Percentiles rank a stretch among this genome's conserved stretches.
These are phyloP conservation scores for Vannuccia rotundouncinata DNA, from an alignment of 2,888 invertebrate species.

Conservation along the genomic window DNA sequence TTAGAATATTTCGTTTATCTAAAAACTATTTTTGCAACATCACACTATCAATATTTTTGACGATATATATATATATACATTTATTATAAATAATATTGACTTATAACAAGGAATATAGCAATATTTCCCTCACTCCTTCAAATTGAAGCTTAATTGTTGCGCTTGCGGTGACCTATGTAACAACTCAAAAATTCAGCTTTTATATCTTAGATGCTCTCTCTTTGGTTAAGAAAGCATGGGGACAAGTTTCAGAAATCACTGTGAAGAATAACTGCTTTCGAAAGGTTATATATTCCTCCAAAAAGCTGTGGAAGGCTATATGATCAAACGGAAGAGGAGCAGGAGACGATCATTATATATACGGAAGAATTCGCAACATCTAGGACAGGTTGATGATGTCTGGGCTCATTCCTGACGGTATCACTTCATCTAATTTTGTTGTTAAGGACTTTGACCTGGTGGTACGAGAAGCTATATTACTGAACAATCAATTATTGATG, in stretches of 20 bases:
- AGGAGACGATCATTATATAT: slow-evolving; percentile 3
- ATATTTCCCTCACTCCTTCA: too few species aligned
- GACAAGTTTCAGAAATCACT: neutral
- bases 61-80: too few species aligned
- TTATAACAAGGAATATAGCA: too few species aligned
- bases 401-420: slow-evolving; percentile 22
- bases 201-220: slow-evolving; percentile 9
- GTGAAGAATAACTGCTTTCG: neutral
- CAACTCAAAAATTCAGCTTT: slow-evolving; percentile 1
- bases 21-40: too few species aligned
- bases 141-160: too few species aligned
- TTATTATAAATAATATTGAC: too few species aligned
- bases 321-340: neutral
- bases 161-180: slow-evolving; percentile 10
- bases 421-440: too few species aligned
- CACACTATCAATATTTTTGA: too few species aligned
- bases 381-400: slow-evolving; percentile 10
- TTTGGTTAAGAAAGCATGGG: slow-evolving; percentile 18
- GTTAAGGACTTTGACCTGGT: too few species aligned
- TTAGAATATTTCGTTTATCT: too few species aligned
- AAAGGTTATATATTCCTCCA: neutral
- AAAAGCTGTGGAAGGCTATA: slow-evolving; percentile 2
- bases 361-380: slow-evolving; percentile 3
- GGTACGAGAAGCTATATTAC: too few species aligned
- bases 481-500: slow-evolving; percentile 20